phyloP scores from a whole-genome alignment of 1,140 invertebrate genomes.

The Drosophila dunni region DNA sequence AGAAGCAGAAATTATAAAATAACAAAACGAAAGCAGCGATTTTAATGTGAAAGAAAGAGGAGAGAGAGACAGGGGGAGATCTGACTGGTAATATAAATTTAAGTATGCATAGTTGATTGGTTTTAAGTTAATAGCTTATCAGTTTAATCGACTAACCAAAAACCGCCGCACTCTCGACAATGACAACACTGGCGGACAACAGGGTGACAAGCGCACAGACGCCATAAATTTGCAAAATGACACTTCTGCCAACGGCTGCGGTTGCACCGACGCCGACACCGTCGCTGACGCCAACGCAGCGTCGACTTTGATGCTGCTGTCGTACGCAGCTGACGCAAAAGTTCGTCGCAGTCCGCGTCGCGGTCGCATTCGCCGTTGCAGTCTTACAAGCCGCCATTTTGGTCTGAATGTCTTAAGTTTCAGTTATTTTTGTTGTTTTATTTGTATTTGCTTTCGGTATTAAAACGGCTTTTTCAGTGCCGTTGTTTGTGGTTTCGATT shows the following conservation, averaged over 20 bases:
- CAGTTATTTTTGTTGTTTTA: slow-evolving; percentile 26
- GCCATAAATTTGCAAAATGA: slow-evolving; percentile 67
- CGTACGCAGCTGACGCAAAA: slow-evolving; percentile 67
- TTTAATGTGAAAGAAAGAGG: not conserved
- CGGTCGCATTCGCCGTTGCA: not conserved
- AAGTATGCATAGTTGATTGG: not conserved
- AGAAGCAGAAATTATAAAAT: not conserved
- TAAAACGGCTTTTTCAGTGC: slow-evolving; percentile 65
- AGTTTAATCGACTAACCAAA: slow-evolving; percentile 62
- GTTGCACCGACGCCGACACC: slow-evolving; percentile 32
- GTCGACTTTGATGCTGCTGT: slow-evolving; percentile 48
- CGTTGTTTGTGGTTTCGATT: slow-evolving; percentile 56
- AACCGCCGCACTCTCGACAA: slow-evolving; percentile 72
- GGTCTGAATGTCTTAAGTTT: slow-evolving; percentile 49
- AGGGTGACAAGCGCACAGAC: slow-evolving; percentile 58
- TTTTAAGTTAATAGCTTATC: slow-evolving; percentile 3
- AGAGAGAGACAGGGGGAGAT: not conserved
- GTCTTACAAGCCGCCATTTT: slow-evolving; percentile 61
- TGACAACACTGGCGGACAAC: slow-evolving; percentile 61
- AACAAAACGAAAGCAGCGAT: not conserved
- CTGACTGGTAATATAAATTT: not conserved
- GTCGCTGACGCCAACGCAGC: slow-evolving; percentile 38
- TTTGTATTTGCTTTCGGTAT: slow-evolving; percentile 29
- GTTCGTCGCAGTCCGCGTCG: slow-evolving; percentile 6
- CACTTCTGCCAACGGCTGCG: slow-evolving; percentile 45